Evolutionary conservation across 23 tunicate species (phyloP), one percentile per base, ranked within the genome.

Genomic region (Diplosoma virens): DNA sequence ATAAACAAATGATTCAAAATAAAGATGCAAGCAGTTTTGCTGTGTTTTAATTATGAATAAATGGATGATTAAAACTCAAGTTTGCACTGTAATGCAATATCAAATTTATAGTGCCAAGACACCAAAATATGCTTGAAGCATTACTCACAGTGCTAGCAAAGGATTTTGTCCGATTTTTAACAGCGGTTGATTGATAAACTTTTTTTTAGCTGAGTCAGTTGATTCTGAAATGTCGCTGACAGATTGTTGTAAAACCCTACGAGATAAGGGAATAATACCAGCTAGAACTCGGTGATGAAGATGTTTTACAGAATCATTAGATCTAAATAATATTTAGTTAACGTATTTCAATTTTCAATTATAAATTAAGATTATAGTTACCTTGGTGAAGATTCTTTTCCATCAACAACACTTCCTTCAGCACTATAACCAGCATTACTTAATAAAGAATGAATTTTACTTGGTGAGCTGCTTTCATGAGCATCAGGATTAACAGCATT

Each of bases 391-490:
- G 16, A 14, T n/a, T 56, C 18, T n/a, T 56, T 56, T n/a, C 64
- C 21, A 5, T 18, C 25, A 11, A 11, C 64, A 56, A 5, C 71
- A 65, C 71, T 65, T 14, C n/a, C 71, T 28, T 65, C 71, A 7
- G 71, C 71, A 29, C 37, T 65, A 36, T 65, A 65, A 26, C 71
- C 71, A 6, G n/a, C 9, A 28, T 65, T 65, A n/a, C 71, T 65
- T 18, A 18, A 34, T 11, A 25, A 34, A 14, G 71, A 65, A 26
- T 22, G 20, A 18, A 65, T 36, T 11, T 6, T 5, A 22, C 35
- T 65, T 7, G 71, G 71, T 7, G n/a, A 41, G 9, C 14, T 14
- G 50, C 14, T 41, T 14, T 41, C 9, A 41, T 7, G 11, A 41
- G 14, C 14, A 7, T 41, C 14, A 7, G 14, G 14, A 41, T 41